Conservation (phyloP, 2,888 invertebrate genomes). For the Trachelus tabidus region DNA sequence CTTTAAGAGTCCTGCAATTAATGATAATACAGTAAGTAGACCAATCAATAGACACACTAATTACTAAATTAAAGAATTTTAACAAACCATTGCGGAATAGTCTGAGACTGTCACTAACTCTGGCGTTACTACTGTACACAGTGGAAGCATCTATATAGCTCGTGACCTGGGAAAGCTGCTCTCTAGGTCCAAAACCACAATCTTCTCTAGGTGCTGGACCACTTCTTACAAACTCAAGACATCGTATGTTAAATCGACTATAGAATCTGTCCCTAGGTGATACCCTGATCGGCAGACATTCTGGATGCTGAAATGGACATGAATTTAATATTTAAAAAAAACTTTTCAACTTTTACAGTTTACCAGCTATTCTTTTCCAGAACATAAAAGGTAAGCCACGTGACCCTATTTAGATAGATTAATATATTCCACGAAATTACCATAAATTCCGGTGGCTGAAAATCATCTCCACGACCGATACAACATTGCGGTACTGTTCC, state of each 20-base stretch:
- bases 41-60: not conserved
- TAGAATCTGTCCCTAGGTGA: constrained; percentile 79
- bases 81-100: constrained; percentile 77
- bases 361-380: not conserved
- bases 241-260: constrained; percentile 76
- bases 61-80: constrained; percentile 31
- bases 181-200: constrained; percentile 84
- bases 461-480: constrained; percentile 71
- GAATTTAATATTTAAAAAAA: too few relatives aligned
- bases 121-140: constrained; percentile 81
- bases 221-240: constrained; percentile 86
- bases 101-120: constrained; percentile 78
- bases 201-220: constrained; percentile 83
- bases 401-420: not conserved
- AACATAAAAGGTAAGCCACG: not conserved
- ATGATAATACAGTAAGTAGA: not conserved
- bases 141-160: constrained; percentile 86
- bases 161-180: constrained; percentile 87
- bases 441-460: constrained; percentile 73
- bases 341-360: not conserved
- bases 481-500: constrained; percentile 85
- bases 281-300: constrained; percentile 85
- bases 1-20: constrained; percentile 56
- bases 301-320: constrained; percentile 76
- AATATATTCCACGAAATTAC: constrained; percentile 62